Percentiles rank a stretch among this genome's conserved stretches.
These are phyloP conservation scores for Channa argus DNA, from an alignment of 2,113 vertebrate species.

Conservation along the genomic window DNA sequence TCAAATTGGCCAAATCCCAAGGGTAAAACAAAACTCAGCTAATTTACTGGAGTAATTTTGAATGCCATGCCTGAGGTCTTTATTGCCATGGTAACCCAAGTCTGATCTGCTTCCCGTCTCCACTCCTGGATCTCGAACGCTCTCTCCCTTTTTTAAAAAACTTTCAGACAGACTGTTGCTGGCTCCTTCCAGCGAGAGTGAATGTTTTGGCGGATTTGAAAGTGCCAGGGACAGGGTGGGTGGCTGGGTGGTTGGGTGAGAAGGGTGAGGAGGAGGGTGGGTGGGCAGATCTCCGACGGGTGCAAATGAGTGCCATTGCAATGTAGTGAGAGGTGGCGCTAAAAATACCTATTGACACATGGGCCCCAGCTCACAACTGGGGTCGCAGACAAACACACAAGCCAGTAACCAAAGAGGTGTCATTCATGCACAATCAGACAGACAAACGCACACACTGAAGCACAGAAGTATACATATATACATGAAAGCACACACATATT, in stretches of 20 bases:
- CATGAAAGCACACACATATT: slow-evolving; percentile 6
- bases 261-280: slow-evolving; percentile 19
- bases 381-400: slow-evolving; percentile 75
- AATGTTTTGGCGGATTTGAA: slow-evolving; percentile 55
- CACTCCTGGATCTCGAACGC: slow-evolving; percentile 33
- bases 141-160: slow-evolving; percentile 40
- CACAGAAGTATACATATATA: slow-evolving; percentile 12
- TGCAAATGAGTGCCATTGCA: slow-evolving; percentile 83
- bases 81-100: slow-evolving; percentile 56
- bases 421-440: slow-evolving; percentile 54
- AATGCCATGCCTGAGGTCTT: slow-evolving; percentile 11
- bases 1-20: slow-evolving; percentile 39
- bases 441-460: slow-evolving; percentile 14
- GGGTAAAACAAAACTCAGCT: slow-evolving; percentile 28
- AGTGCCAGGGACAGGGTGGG: slow-evolving; percentile 27
- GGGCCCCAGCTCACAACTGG: slow-evolving; percentile 76
- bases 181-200: slow-evolving; percentile 77
- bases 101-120: slow-evolving; percentile 37
- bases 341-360: slow-evolving; percentile 86
- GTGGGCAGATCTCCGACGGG: slow-evolving; percentile 51
- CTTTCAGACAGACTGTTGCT: slow-evolving; percentile 54
- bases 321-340: slow-evolving; percentile 82
- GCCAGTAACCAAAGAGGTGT: slow-evolving; percentile 52
- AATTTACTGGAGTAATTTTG: slow-evolving; percentile 38
- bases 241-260: slow-evolving; percentile 9